Evolutionary conservation across 2,113 vertebrate species (phyloP).

Genomic region (Ciconia maguari): DNA sequence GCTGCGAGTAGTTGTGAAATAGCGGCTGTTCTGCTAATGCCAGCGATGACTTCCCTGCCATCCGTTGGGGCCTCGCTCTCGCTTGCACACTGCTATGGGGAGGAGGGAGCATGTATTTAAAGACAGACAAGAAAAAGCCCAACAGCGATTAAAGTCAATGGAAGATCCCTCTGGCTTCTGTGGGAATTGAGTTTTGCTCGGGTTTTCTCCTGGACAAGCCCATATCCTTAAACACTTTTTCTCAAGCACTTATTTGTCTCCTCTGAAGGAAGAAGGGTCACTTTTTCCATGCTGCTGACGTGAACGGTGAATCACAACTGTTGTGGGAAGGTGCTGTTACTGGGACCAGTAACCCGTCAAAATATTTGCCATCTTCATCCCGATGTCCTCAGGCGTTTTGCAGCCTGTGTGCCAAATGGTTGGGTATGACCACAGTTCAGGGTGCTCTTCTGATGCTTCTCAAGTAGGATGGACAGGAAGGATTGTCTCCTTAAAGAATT

Average conservation of each 20-base stretch:
- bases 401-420: rapidly evolving
- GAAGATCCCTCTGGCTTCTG: background rate
- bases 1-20: background rate
- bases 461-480: background rate
- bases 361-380: background rate
- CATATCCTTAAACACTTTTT: background rate
- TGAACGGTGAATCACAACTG: background rate
- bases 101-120: background rate
- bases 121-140: background rate
- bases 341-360: background rate
- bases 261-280: constrained; percentile 28
- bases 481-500: background rate
- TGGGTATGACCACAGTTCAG: background rate
- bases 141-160: background rate
- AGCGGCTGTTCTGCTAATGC: background rate
- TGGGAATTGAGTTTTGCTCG: background rate
- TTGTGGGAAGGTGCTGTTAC: background rate
- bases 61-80: rapidly evolving
- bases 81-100: rapidly evolving
- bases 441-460: background rate
- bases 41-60: background rate
- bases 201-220: background rate
- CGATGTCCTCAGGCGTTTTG: rapidly evolving
- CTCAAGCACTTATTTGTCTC: background rate
- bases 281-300: background rate